A percentile compares a stretch with the other conserved stretches of the same genome.
Conservation (phyloP, 2,888 invertebrate species). For the Xanthorhoe designata region DNA sequence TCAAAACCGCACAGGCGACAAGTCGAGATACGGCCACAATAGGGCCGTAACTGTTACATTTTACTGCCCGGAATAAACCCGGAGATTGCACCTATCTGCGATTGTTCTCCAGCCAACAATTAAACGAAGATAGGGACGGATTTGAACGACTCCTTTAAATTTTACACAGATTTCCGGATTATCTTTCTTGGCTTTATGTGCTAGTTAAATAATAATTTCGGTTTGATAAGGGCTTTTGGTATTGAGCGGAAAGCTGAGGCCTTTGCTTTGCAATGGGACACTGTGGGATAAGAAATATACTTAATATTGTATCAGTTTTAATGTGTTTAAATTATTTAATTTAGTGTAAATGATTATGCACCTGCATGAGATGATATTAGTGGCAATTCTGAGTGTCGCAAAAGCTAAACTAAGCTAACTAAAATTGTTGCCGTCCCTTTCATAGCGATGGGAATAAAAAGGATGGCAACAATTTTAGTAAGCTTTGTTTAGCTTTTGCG, state of each 20-base stretch:
- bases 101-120: conserved; percentile 74
- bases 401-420: no score
- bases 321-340: no score
- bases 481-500: no score
- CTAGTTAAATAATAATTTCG: conserved; percentile 10
- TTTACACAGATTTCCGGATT: conserved; percentile 32
- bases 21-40: conserved; percentile 64
- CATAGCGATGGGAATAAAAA: no score
- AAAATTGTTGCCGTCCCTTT: no score
- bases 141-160: conserved; percentile 60
- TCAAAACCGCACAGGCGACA: conserved; percentile 58
- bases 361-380: no score
- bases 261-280: no score
- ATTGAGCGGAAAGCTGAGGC: not conserved
- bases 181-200: conserved; percentile 24
- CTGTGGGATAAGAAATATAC: no score
- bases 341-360: no score
- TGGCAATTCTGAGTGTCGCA: no score
- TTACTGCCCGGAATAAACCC: conserved; percentile 72
- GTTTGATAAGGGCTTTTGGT: not conserved
- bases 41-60: conserved; percentile 74
- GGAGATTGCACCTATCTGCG: conserved; percentile 49
- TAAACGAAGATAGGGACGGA: conserved; percentile 75
- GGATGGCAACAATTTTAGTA: no score
- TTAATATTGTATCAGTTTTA: not conserved